Evolutionary conservation across 2,797 vertebrate genomes (phyloP).

Genomic region (Rhynchonycteris naso): DNA sequence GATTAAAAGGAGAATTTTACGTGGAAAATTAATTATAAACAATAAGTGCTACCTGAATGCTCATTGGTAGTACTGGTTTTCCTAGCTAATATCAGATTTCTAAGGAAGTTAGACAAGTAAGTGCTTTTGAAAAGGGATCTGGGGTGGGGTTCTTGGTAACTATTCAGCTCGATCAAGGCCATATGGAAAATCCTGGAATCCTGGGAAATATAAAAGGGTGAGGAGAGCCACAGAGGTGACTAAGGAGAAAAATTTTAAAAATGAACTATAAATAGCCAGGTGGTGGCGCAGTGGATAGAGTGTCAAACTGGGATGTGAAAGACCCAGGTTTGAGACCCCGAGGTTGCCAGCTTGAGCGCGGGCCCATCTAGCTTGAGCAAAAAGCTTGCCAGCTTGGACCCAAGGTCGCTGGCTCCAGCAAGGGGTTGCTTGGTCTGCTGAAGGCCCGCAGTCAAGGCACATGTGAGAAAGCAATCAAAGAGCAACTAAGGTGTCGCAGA

Average conservation of each 20-base stretch:
- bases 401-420: too few relatives aligned
- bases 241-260: neutral
- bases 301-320: too few relatives aligned
- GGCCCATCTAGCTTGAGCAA: too few relatives aligned
- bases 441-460: too few relatives aligned
- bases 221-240: neutral
- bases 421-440: too few relatives aligned
- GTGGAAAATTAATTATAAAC: neutral
- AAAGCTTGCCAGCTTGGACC: too few relatives aligned
- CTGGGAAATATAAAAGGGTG: neutral
- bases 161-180: neutral
- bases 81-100: neutral
- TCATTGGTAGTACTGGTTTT: neutral
- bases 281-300: too few relatives aligned
- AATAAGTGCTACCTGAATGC: neutral
- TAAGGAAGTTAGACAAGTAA: neutral
- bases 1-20: conserved; percentile 25
- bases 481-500: too few relatives aligned
- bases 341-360: too few relatives aligned
- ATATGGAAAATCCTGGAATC: neutral
- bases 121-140: neutral
- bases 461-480: too few relatives aligned
- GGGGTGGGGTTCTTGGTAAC: neutral
- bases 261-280: neutral
- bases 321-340: too few relatives aligned